phyloP scores from a whole-genome alignment of 2,113 vertebrate genomes.

The Python bivittatus region DNA sequence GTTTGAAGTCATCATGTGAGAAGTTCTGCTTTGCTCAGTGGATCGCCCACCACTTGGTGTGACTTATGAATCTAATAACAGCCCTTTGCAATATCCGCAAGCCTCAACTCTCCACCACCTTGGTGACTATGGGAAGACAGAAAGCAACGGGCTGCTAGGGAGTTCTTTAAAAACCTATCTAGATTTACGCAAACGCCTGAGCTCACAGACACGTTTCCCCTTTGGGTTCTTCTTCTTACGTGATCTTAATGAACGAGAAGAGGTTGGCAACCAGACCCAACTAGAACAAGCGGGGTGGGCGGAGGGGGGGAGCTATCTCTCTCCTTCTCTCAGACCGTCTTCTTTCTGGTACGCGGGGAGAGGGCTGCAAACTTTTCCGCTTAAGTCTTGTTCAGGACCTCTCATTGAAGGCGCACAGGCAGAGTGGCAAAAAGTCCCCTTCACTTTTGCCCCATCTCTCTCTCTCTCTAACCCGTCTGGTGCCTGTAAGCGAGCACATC shows the following conservation, averaged over 20 bases:
- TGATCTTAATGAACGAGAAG: slow-evolving; percentile 86
- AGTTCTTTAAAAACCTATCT: slow-evolving; percentile 75
- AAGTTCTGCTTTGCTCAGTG: slow-evolving; percentile 99
- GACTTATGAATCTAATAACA: slow-evolving; percentile 99
- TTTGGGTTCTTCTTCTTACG: slow-evolving; percentile 89
- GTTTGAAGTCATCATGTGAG: slow-evolving; percentile 99
- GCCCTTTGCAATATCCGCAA: slow-evolving; percentile 98
- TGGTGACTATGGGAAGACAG: slow-evolving; percentile 80
- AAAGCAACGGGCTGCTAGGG: slow-evolving; percentile 83
- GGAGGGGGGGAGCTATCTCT: slow-evolving; percentile 64
- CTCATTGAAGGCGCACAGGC: not conserved
- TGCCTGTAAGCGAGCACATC: slow-evolving; percentile 31
- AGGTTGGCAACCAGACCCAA: slow-evolving; percentile 67
- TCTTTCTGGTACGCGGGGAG: slow-evolving; percentile 39
- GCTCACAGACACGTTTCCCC: slow-evolving; percentile 81
- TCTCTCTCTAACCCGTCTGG: slow-evolving; percentile 48
- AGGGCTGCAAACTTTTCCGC: slow-evolving; percentile 71
- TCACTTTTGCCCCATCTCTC: slow-evolving; percentile 61
- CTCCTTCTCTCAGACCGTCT: slow-evolving; percentile 6
- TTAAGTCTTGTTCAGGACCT: slow-evolving; percentile 65
- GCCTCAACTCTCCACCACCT: slow-evolving; percentile 97
- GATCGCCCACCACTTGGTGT: slow-evolving; percentile 99
- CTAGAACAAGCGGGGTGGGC: slow-evolving; percentile 51
- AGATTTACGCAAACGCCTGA: slow-evolving; percentile 16
- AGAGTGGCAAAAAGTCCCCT: not conserved